Conservation (phyloP, 2,888 invertebrate species). For the Alloscopus bannaensis region DNA sequence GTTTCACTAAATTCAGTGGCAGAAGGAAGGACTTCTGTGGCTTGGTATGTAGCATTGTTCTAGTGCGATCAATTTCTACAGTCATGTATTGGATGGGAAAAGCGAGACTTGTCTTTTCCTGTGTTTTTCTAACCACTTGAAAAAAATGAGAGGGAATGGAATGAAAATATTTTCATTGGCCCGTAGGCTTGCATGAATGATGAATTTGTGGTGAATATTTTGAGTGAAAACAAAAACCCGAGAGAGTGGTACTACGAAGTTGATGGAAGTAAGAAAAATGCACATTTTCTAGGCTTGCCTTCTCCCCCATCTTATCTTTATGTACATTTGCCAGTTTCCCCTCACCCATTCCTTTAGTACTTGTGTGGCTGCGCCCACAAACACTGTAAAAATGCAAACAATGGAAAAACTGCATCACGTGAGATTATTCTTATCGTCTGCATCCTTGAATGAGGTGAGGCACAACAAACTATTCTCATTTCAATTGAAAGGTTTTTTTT, state of each 20-base stretch:
- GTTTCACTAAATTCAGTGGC: background rate
- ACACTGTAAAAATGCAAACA: no score
- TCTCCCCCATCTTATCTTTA: background rate
- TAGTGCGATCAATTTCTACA: background rate
- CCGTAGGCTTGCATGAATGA: conserved; percentile 40
- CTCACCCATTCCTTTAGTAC: background rate
- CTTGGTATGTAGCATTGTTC: conserved; percentile 3
- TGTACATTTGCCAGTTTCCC: background rate
- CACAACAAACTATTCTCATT: no score
- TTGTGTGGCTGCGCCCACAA: background rate
- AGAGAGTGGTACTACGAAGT: background rate
- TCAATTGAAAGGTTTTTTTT: no score
- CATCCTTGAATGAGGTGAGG: no score
- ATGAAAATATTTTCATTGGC: conserved; percentile 62
- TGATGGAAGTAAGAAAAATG: conserved; percentile 7
- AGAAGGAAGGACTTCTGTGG: no score
- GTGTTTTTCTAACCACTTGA: conserved; percentile 50
- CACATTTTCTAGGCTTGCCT: conserved; percentile 12
- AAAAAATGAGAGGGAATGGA: conserved; percentile 52
- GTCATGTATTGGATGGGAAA: conserved; percentile 33
- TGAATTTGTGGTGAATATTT: conserved; percentile 58
- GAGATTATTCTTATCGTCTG: no score
- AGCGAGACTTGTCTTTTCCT: conserved; percentile 7
- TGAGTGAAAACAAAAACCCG: conserved; percentile 53
- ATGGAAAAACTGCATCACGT: no score